phyloP scores from a whole-genome alignment of 92 coral and sea anemone species.

The Zoanthus gigantus region DNA sequence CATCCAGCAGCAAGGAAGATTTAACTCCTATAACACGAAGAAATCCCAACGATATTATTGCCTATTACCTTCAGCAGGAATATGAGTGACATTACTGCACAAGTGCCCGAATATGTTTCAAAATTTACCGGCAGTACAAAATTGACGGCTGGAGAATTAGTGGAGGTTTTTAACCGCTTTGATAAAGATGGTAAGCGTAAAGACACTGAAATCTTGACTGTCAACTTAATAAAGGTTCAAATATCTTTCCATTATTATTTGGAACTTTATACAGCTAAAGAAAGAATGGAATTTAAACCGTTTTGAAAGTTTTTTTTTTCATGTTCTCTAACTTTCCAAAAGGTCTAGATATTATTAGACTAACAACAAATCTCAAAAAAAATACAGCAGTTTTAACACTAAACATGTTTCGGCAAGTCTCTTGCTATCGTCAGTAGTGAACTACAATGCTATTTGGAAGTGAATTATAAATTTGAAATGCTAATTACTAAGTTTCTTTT shows the following conservation, averaged over 20 bases:
- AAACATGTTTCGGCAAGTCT: too few species aligned
- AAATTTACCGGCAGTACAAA: conserved; percentile 18
- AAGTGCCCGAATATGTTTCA: conserved; percentile 22
- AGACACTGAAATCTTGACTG: neutral
- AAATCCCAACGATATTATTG: neutral
- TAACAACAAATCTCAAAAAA: too few species aligned
- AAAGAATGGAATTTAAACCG: neutral
- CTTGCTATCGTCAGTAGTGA: too few species aligned
- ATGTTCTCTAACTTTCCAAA: too few species aligned
- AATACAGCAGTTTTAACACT: too few species aligned
- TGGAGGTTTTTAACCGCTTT: conserved; percentile 38
- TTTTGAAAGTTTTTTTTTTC: too few species aligned
- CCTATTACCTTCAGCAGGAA: neutral
- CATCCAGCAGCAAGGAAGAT: neutral
- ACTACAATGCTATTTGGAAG: too few species aligned
- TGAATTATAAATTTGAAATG: neutral
- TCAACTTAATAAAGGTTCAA: neutral
- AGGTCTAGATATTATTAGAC: too few species aligned
- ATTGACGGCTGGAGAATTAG: conserved; percentile 39
- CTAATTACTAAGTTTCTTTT: neutral
- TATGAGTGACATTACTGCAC: neutral
- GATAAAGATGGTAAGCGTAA: conserved; percentile 32
- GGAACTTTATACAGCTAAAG: neutral
- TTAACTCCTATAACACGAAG: neutral
- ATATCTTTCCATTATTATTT: neutral